Percentiles rank a stretch among this genome's conserved stretches.
phyloP scores from a whole-genome alignment of 23 tunicate genomes.

The Oikopleura vanhoeffeni region DNA sequence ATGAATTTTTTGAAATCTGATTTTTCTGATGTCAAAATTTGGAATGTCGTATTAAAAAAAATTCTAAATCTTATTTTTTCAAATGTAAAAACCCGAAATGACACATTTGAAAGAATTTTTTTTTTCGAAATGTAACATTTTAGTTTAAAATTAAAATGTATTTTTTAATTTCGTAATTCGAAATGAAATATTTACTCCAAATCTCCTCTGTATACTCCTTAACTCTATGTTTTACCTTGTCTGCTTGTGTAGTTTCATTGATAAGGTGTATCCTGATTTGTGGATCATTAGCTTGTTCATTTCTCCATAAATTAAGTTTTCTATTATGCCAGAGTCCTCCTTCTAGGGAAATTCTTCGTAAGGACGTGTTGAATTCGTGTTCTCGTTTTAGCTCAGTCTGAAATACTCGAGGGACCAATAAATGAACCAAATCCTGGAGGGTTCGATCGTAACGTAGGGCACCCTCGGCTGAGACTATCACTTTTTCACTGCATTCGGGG shows the following conservation, averaged over 20 bases:
- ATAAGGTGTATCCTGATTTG: not conserved
- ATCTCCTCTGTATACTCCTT: too few species aligned
- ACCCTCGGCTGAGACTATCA: conserved; percentile 4
- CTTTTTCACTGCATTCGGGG: conserved; percentile 7
- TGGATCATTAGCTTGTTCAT: not conserved
- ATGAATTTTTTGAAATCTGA: too few species aligned
- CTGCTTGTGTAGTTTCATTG: not conserved
- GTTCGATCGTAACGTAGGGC: conserved; percentile 11
- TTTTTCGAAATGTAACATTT: too few species aligned
- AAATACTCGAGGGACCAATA: not conserved
- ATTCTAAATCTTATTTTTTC: too few species aligned
- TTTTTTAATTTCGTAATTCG: too few species aligned
- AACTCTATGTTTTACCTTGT: not conserved
- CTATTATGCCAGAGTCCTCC: conserved; percentile 4
- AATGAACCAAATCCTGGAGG: not conserved
- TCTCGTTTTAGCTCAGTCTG: not conserved
- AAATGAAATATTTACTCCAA: too few species aligned
- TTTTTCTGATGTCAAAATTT: too few species aligned
- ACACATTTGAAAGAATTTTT: too few species aligned
- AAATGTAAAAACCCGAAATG: too few species aligned
- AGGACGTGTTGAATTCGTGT: not conserved
- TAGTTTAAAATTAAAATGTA: too few species aligned
- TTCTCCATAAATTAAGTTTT: not conserved
- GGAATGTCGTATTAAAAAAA: too few species aligned
- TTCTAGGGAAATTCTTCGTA: not conserved